Conservation (phyloP, 2,888 invertebrate species). For the Nowickia ferox region DNA sequence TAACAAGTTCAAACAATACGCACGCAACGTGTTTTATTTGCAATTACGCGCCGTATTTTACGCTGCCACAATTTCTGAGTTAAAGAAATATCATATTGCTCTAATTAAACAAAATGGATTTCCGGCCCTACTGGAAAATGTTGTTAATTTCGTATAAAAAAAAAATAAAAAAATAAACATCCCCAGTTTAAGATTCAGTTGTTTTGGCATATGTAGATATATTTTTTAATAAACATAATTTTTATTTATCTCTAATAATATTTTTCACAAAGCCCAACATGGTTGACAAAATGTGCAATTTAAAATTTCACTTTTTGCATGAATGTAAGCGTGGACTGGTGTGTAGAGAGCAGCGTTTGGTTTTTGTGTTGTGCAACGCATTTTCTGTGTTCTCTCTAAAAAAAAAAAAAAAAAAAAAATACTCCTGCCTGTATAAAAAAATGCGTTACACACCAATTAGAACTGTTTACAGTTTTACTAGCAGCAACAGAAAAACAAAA, state of each 20-base stretch:
- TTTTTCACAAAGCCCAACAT: conserved; percentile 7
- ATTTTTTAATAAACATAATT: background rate
- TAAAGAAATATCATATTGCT: background rate
- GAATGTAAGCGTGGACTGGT: background rate
- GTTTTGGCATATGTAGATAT: background rate
- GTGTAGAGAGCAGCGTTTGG: conserved; percentile 16
- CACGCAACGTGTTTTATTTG: conserved; percentile 29
- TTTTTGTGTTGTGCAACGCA: conserved; percentile 59
- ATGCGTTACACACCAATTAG: conserved; percentile 40
- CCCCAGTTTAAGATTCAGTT: background rate
- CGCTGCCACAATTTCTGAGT: background rate
- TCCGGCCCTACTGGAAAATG: background rate
- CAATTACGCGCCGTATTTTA: conserved; percentile 36
- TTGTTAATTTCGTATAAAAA: background rate
- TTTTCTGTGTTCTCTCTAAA: conserved; percentile 48
- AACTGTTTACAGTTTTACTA: conserved; percentile 34
- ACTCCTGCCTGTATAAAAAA: background rate
- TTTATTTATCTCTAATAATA: background rate
- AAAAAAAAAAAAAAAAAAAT: conserved; percentile 14
- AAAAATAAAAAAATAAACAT: background rate
- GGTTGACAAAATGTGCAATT: conserved; percentile 6
- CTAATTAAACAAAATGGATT: background rate
- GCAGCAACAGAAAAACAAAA: conserved; percentile 2
- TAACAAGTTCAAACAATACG: conserved; percentile 2
- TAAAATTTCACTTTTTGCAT: conserved; percentile 22